Evolutionary conservation across 1,140 invertebrate species (phyloP), one percentile per base, ranked within the genome.

Genomic region (Macrocentrus cingulum): DNA sequence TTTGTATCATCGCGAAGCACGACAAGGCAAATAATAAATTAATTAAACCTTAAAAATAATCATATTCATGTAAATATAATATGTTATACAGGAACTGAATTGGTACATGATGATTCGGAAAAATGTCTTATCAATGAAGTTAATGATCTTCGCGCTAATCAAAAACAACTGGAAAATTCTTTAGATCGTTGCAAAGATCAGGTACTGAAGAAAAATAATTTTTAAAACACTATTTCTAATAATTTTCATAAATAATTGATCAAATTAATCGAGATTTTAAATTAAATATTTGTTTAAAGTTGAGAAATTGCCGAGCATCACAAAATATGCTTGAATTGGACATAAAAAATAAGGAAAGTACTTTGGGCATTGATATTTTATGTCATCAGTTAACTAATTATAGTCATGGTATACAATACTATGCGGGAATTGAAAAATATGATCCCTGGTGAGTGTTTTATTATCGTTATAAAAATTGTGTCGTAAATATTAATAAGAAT

Each of bases 261-360:
- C 7, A 45, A 36, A 45, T 15, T 20, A 45, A n/a, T n/a, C n/a
- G n/a, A n/a, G n/a, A n/a, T n/a, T n/a, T n/a, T n/a, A n/a, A n/a
- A n/a, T n/a, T n/a, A n/a, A n/a, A n/a, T 29, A 48, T 36, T 29
- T 29, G 20, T 44, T 23, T 22, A 32, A 9, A 87, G 81, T 68
- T 88, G 39, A 72, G 84, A 46, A 85, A 86, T 63, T 87, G 87
- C 62, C 84, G 90, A 65, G 87, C 87, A 9, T 86, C 86, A 8
- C 90, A 95, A 68, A 91, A 95, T 76, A 87, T 92, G 69, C 74
- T 96, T 41, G 93, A 97, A 79, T 85, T 90, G 4, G 94, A 97
- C 77, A 84, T 94, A 50, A 85, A 88, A 51, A 91, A 92, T 73
- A 97, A 97, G 79, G 90, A 95, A 75, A 88, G 88, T 51, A 90